Base-by-base conservation (phyloP, 2,797 vertebrate genomes). In the Adelosebastes latens region DNA sequence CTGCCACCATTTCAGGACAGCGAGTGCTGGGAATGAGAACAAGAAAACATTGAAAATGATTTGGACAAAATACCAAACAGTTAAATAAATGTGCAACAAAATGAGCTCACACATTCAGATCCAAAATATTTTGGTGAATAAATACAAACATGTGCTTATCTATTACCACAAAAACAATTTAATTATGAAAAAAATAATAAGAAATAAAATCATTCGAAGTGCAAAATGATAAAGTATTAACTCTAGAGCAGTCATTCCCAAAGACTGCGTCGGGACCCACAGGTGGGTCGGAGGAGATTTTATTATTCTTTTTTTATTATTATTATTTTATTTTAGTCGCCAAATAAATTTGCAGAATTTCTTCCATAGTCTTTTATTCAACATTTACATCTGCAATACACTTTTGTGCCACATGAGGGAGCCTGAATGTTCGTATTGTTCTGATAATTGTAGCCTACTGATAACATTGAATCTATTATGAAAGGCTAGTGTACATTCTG, bases 11-110 rank as follows among this genome's bases (percentile, higher is more conserved):
- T 65, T 77, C 16, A 61, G 69, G 59, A 81, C 76, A 9, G 12
- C 58, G 53, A 82, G 31, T 59, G 59, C 75, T 73, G 65, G 55
- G 16, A 82, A 77, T 7, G 14, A 80, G 36, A 58, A 74, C 61
- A 63, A 34, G 11, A 72, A 70, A 52, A 70, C 22, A 77, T 4
- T 75, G 27, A 59, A 80, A 80, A 79, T 62, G 5, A 77, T 81
- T 77, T 75, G 22, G 42, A 70, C 5, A 60, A 64, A 73, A 86
- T 32, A 68, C 13, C 8, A 52, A 68, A 29, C 6, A n/a, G 3
- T 32, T 42, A 79, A 74, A 72, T 78, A 67, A 80, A 82, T 56
- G 34, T 49, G 16, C 9, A 70, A n/a, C 25, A 2, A 34, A 59
- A 64, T 59, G 1, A 46, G 63, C 24, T 10, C 56, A 0, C 27